Conservation (phyloP, 2,113 vertebrate genomes). For the Felis chaus region DNA sequence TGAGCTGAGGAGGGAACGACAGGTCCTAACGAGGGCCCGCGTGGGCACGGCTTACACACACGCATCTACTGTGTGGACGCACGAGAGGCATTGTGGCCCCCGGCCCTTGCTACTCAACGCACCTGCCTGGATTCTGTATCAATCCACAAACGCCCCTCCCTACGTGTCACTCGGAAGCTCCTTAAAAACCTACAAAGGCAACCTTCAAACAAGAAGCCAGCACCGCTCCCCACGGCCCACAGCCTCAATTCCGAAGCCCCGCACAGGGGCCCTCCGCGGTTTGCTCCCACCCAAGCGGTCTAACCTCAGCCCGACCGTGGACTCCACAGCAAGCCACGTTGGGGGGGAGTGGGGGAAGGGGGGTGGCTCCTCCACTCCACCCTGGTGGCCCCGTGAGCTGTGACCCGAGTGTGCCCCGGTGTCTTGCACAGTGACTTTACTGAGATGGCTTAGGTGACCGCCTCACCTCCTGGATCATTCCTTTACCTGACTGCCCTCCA, state of each 20-base stretch:
- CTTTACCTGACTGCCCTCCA: neutral
- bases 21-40: accelerated
- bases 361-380: neutral
- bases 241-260: neutral
- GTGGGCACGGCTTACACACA: neutral
- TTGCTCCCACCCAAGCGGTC: neutral
- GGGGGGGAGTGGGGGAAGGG: accelerated
- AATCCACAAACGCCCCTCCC: neutral
- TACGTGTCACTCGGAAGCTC: neutral
- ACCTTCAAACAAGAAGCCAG: neutral
- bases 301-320: neutral
- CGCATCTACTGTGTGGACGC: neutral
- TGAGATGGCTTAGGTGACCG: neutral
- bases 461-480: neutral
- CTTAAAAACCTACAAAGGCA: neutral
- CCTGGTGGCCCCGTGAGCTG: accelerated
- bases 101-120: neutral
- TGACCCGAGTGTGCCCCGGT: accelerated
- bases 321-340: neutral
- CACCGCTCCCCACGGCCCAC: accelerated
- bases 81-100: neutral
- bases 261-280: accelerated
- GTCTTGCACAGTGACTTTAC: accelerated
- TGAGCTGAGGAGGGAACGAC: neutral
- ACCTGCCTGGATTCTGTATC: neutral